Evolutionary conservation across 2,113 vertebrate species (phyloP), one percentile per base, ranked within the genome.

Genomic region (Cacatua alba): DNA sequence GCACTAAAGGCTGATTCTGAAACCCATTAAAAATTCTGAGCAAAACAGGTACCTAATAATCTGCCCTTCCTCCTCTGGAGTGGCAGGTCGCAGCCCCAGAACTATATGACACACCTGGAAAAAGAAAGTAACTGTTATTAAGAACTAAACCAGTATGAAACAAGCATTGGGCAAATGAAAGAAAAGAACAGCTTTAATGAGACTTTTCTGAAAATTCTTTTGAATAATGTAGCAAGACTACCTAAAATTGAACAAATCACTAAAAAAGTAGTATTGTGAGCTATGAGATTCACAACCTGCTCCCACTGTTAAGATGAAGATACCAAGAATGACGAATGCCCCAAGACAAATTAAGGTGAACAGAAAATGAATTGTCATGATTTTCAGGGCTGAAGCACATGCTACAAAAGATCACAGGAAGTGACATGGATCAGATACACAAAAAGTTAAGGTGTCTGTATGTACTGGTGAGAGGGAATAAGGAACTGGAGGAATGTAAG

Each of bases 41-140:
- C 44, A 59, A 72, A 94, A 88, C 52, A 94, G 62, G 7, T 94
- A 99, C 99, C 99, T 99, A 90, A 99, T 99, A 82, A 99, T 99
- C 94, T 99, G 99, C 48, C 99, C 99, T 97, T 99, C 99, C 94
- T 99, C 99, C 95, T 99, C 99, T 23, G 99, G 99, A 74, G 99
- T 99, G 69, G 99, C 99, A 92, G 99, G 99, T 92, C 99, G 97
- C 74, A 99, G 98, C 18, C 99, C 99, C 96, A 99, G 79, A 82
- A 99, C 99, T 81, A 99, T 99, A 96, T 99, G 99, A 92, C 99
- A 99, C n/a, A 99, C 99, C 99, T 99, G 94, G 17, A 85, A 55
- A 71, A 75, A 86, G 71, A 69, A 94, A 70, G 7, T 3, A 37
- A 93, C 57, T 25, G 70, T 76, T 75, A 81, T 11, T 44, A 80